Conservation (phyloP, 1,140 invertebrate species). For the Choristoneura fumiferana region DNA sequence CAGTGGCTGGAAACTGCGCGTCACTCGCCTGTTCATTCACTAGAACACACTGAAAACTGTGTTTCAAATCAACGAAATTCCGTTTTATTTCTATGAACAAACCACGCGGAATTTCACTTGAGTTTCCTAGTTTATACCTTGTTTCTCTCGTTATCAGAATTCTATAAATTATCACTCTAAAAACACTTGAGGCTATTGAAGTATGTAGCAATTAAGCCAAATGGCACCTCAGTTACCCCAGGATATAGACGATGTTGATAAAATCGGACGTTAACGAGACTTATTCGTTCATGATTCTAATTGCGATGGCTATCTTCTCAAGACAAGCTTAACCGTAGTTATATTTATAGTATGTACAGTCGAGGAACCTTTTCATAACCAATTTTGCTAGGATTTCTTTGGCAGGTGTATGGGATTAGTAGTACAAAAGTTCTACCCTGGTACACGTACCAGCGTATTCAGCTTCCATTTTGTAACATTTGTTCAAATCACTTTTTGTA, state of each 20-base stretch:
- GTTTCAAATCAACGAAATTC: background rate
- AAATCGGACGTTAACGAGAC: conserved; percentile 2
- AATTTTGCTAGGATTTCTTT: too few species aligned
- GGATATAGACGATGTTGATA: background rate
- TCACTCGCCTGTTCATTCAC: conserved; percentile 1
- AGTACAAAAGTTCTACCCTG: too few species aligned
- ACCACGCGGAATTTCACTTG: background rate
- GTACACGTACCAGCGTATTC: too few species aligned
- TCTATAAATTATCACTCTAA: background rate
- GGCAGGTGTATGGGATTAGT: too few species aligned
- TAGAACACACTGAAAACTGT: background rate
- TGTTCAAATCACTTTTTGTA: too few species aligned
- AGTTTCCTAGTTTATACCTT: background rate
- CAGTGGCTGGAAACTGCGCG: conserved; percentile 9
- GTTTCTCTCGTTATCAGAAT: background rate
- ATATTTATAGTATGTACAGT: too few species aligned
- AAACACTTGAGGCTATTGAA: conserved; percentile 3
- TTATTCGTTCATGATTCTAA: conserved; percentile 12
- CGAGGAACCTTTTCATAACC: too few species aligned
- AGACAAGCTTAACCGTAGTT: too few species aligned
- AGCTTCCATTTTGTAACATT: too few species aligned
- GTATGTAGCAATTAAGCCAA: conserved; percentile 9
- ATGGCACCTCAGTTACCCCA: background rate
- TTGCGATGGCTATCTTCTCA: too few species aligned
- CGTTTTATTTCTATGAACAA: background rate